Evolutionary conservation across 2,113 vertebrate genomes (phyloP).

Genomic region (Pseudopipra pipra): DNA sequence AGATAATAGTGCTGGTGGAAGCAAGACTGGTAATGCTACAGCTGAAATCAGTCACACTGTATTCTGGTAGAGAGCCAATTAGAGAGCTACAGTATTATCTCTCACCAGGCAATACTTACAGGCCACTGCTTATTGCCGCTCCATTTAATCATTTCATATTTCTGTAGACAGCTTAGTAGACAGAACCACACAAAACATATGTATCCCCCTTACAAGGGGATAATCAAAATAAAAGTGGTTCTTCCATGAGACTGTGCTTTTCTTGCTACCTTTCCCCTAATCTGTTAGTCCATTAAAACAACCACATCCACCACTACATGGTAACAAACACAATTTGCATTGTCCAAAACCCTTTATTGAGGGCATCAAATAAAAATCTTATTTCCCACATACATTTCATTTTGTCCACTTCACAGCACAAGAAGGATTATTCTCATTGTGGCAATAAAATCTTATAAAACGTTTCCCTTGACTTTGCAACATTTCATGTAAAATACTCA

Average conservation of each 20-base stretch:
- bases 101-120: constrained; percentile 70
- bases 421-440: not conserved
- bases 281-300: not conserved
- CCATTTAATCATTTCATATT: constrained; percentile 70
- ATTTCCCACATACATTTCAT: not conserved
- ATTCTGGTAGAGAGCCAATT: constrained; percentile 77
- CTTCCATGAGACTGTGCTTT: not conserved
- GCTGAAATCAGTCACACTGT: constrained; percentile 80
- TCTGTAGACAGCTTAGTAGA: constrained; percentile 46
- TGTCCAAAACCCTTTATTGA: not conserved
- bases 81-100: constrained; percentile 74
- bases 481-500: not conserved
- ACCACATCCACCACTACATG: not conserved
- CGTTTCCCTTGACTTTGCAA: not conserved
- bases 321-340: not conserved
- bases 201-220: constrained; percentile 1
- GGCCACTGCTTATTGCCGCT: constrained; percentile 60
- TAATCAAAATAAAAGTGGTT: constrained; percentile 30
- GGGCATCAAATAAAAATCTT: not conserved
- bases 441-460: not conserved
- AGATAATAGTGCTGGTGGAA: constrained; percentile 89
- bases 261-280: not conserved
- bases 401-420: not conserved
- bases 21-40: constrained; percentile 75
- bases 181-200: constrained; percentile 1